Base-by-base conservation (phyloP, 2,888 invertebrate species). In the Sesia apiformis region DNA sequence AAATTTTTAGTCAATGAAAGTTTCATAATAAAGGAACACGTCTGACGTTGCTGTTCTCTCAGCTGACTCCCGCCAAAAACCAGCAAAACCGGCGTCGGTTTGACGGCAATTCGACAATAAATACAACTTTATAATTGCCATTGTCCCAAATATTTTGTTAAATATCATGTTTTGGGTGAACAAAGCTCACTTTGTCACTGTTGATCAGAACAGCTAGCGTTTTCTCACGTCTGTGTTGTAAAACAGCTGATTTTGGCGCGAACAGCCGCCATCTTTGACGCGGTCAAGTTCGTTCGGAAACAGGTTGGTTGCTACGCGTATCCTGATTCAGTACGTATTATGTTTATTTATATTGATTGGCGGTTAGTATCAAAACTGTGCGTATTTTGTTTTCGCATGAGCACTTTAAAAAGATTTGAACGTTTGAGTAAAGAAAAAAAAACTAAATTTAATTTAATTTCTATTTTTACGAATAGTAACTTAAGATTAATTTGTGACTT, bases 181-280 rank as follows among this genome's bases (percentile, higher is more conserved):
- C 64, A 65, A 67, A 52, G 49, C 4, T 39, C 50, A 53, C 55
- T 58, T 63, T 61, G 57, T 57, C 39, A 42, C 46, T 41, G 55
- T n/a, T n/a, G n/a, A n/a, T n/a, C n/a, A 43, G 49, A 51, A 43
- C 51, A 55, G 49, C 56, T 46, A 5, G 7, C 8, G 50, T 50
- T 50, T 58, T 64, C 62, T 63, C 65, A 64, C 64, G 62, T 60
- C 62, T 63, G 63, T 63, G 63, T 60, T 58, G 53, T 5, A n/a
- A 42, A 63, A 63, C 70, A 71, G 70, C 69, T 71, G 70, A 67
- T 69, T 64, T 69, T 64, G 65, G 69, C 70, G 70, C 58, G 66
- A 57, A 56, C 46, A 38, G 8, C 57, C 52, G 63, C 67, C 67
- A 65, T 65, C 39, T 65, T 23, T 65, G 60, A 38, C 52, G 40